Conservation (phyloP, 2,113 vertebrate genomes). For the Melanotaenia duboulayi region DNA sequence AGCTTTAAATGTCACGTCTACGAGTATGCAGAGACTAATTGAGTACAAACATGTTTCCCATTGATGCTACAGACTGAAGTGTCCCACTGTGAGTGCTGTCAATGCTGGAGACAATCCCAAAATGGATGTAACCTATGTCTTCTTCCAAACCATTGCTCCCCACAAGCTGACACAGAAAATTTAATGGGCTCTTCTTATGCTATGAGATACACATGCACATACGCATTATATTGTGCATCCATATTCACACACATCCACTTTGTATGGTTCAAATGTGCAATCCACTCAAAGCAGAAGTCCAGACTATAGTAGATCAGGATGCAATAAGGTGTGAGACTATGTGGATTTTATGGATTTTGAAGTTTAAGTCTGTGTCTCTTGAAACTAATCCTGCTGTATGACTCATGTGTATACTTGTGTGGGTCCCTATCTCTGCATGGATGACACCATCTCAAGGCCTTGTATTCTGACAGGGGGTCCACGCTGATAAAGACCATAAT, state of each 20-base stretch:
- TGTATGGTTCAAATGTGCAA: neutral
- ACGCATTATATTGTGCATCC: neutral
- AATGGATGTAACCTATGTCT: constrained; percentile 21
- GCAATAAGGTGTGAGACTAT: constrained; percentile 15
- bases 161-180: constrained; percentile 5
- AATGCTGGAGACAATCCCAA: constrained; percentile 5
- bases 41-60: constrained; percentile 24
- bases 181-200: constrained; percentile 1
- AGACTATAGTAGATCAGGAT: constrained; percentile 34
- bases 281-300: constrained; percentile 22
- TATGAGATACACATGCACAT: neutral
- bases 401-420: constrained; percentile 3
- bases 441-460: neutral
- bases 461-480: neutral
- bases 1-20: neutral
- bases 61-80: constrained; percentile 41
- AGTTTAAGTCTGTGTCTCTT: constrained; percentile 25
- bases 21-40: neutral
- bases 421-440: neutral
- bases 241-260: neutral
- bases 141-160: neutral
- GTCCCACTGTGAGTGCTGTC: constrained; percentile 32
- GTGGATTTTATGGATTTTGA: constrained; percentile 42
- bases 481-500: constrained; percentile 12
- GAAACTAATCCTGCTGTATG: constrained; percentile 39